Base-by-base conservation (phyloP, 2,113 vertebrate species). In the Pluvianellus socialis region DNA sequence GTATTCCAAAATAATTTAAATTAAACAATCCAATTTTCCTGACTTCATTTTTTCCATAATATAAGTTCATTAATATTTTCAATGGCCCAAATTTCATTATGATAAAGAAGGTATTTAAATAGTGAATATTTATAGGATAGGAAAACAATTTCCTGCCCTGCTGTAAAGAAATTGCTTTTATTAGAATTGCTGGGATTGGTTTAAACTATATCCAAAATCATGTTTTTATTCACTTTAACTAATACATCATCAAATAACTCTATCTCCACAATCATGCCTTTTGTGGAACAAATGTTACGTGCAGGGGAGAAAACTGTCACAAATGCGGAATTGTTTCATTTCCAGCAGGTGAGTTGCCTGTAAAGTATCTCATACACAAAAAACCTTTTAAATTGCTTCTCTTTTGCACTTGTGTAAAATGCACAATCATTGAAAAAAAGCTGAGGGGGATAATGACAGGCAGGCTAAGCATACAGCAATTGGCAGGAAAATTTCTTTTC, bases 401-500 rank as follows among this genome's bases (percentile, higher is more conserved):
- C 67, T 86, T 95, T 81, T 61, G 42, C 88, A 50, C 22, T 81
- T 79, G 47, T 62, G 55, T 82, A 89, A 92, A 96, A 85, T 71
- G 65, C 42, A 86, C 83, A 95, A 81, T 74, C 70, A 68, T n/a
- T 72, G 19, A 8, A 68, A 82, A 88, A 87, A 65, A 8, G 19
- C 40, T 28, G 56, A 86, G 55, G 17, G 56, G 26, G 56, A 83
- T 84, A 90, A 94, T 84, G 56, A 75, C 55, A 88, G 73, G 42
- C 85, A 94, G 59, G 44, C 72, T 74, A 70, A 92, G 55, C 75
- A 76, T 53, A 66, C 22, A 79, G 40, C 52, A 72, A 42, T 19
- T 82, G 75, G 52, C 74, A 95, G 79, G 38, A 82, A 95, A 65
- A 86, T n/a, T 68, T 92, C 19, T 61, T 56, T 92, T 95, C 61